Base-by-base conservation (phyloP, 2,888 invertebrate species). In the Philopedon plagiatum region DNA sequence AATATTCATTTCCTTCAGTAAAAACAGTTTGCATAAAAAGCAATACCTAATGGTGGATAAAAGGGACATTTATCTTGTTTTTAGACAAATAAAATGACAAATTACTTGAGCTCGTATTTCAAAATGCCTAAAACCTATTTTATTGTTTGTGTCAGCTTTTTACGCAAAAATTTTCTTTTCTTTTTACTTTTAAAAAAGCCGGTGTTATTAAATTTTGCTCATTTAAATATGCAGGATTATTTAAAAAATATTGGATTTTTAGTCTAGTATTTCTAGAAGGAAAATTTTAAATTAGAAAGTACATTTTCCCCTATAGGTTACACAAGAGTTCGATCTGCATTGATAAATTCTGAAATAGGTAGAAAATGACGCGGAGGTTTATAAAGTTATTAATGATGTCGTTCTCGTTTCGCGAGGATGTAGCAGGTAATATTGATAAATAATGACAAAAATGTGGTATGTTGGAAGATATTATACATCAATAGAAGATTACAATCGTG, bases 21-120 rank as follows among this genome's bases (percentile, higher is more conserved):
- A 41, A 41, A 41, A 18, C 41, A 7, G 15, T 41, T 41, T 15
- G 7, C 3, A 5, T 7, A 41, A 19, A 44, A 44, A 44, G 9
- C 19, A 1, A 7, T 44, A 7, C 18, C 19, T 44, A 18, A 44
- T 19, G 41, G 7, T 44, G 41, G 19, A 8, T 15, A 19, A 19
- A 11, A 7, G 41, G 9, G 11, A 21, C 44, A 44, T 44, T 44
- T 44, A 44, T 44, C 44, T 19, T 44, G 44, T 44, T 44, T 44
- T 44, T 19, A 44, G 21, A 44, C 9, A 21, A 44, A 44, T 44
- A 44, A 44, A 44, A 21, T 44, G 44, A 44, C 8, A 44, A 44
- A 44, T 44, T 44, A 44, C 21, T 19, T 44, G n/a, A 44, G 39
- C 39, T 39, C 39, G 39, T 15, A 39, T 39, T 39, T 39, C 15